Evolutionary conservation across 2,797 vertebrate species (phyloP).

Genomic region (Tangara arthus): DNA sequence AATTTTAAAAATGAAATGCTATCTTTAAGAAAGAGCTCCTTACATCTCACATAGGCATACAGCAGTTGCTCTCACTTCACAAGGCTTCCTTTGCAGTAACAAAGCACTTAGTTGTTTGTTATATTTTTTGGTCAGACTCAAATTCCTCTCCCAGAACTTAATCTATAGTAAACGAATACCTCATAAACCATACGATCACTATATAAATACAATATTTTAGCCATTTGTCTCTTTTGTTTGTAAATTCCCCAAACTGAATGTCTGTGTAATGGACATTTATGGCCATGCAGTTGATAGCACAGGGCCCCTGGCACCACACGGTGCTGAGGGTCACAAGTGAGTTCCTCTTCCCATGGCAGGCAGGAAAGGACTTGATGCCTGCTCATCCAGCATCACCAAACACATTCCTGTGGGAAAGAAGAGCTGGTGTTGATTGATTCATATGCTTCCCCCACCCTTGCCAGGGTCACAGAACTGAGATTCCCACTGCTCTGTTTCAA

Average conservation of each 20-base stretch:
- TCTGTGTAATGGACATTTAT: not conserved
- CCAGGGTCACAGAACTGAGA: not conserved
- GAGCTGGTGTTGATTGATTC: not conserved
- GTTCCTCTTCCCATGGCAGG: not conserved
- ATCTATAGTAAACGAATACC: not conserved
- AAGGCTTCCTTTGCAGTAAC: not conserved
- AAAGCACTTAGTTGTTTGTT: not conserved
- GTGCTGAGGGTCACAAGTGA: not conserved
- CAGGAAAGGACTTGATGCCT: not conserved
- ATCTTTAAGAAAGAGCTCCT: not conserved
- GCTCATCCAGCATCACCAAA: not conserved
- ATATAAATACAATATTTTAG: not conserved
- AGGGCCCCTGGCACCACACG: rapidly evolving
- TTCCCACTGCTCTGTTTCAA: not conserved
- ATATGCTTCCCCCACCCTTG: not conserved
- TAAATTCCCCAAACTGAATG: not conserved
- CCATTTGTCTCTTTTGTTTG: slow-evolving; percentile 27
- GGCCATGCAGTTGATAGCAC: not conserved
- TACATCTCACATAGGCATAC: not conserved
- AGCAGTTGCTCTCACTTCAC: not conserved
- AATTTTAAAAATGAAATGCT: not conserved
- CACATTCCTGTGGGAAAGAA: not conserved
- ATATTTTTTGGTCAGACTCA: not conserved
- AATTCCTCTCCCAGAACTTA: not conserved
- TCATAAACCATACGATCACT: not conserved